Evolutionary conservation across 2,888 invertebrate species (phyloP), one percentile per base, ranked within the genome.

Genomic region (Chalcosyrphus nemorum): DNA sequence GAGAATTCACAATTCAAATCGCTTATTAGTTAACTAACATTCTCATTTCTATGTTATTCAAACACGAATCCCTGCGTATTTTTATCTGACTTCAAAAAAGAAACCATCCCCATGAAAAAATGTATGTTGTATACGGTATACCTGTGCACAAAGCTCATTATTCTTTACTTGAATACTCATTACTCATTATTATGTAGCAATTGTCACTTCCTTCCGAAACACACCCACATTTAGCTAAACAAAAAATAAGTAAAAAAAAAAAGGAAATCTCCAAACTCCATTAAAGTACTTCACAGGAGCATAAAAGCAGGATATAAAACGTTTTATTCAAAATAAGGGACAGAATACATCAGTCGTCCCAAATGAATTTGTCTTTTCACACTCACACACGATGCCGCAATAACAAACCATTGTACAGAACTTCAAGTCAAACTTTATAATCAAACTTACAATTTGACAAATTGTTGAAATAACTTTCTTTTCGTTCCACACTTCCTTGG

Each of bases 381-480:
- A 47, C 63, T 24, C 63, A 29, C 15, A 65, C 41, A 52, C 50
- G 32, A 43, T 41, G 32, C 17, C 43, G 43, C 43, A 57, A 68
- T 65, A 52, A 63, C 56, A 57, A 75, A 76, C 56, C 65, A 65
- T 76, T 71, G 38, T 57, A 59, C 41, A 71, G 56, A 81, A 71
- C 43, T 80, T 68, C 15, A 63, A 74, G 45, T 68, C 27, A 61
- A 80, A 81, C 81, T 81, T 81, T 76, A 76, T 76, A 81, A 76
- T 81, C 71, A 81, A 81, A 81, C 81, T 76, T 65, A 76, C 76
- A 71, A 65, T 65, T 81, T 76, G 81, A 81, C 76, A 76, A 71
- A 71, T 71, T 81, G 81, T 71, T 71, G 65, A 63, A 81, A 71
- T 76, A 76, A 81, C 70, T 76, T 76, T 65, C 41, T 43, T 57